Evolutionary conservation across 2,797 vertebrate genomes (phyloP).

Genomic region (Discoglossus pictus): DNA sequence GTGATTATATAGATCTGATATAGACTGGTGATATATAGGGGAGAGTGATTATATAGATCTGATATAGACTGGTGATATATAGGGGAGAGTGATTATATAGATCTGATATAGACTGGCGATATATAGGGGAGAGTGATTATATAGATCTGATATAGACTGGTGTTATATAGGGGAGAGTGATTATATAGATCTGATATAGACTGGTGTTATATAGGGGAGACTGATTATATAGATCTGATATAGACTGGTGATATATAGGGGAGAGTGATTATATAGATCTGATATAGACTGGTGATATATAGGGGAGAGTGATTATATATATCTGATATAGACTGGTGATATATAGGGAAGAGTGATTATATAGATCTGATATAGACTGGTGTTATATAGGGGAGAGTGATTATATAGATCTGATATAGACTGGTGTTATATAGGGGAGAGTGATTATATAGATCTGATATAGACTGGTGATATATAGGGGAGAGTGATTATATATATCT

Average conservation of each 20-base stretch:
- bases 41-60: background rate
- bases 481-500: background rate
- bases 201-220: background rate
- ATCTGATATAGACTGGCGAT: background rate
- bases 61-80: background rate
- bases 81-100: background rate
- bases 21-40: background rate
- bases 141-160: conserved; percentile 2
- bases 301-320: background rate
- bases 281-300: background rate
- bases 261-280: too few relatives aligned
- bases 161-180: too few relatives aligned
- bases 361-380: background rate
- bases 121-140: too few relatives aligned
- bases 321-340: background rate
- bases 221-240: background rate
- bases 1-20: background rate
- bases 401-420: too few relatives aligned
- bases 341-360: too few relatives aligned
- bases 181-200: background rate
- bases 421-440: background rate
- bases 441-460: background rate
- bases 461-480: background rate
- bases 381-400: background rate
- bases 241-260: background rate